These are phyloP conservation scores for Machimus rusticus DNA, from an alignment of 2,888 invertebrate species.

Conservation along the genomic window DNA sequence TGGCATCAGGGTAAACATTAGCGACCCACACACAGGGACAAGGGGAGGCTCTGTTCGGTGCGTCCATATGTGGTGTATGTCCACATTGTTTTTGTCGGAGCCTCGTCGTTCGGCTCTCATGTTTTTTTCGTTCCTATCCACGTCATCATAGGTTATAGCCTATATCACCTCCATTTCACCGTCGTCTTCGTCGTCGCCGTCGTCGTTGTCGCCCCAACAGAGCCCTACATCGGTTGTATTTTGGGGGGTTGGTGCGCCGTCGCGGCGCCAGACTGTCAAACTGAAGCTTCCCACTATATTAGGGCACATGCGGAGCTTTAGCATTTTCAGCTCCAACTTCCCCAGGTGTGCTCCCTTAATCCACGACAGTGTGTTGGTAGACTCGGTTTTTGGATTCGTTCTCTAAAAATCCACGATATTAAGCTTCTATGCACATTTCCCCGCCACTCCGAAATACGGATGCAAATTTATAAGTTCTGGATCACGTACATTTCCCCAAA, in stretches of 20 bases:
- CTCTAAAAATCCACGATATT: neutral
- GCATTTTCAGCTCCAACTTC: neutral
- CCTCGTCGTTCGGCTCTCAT: neutral
- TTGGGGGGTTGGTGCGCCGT: constrained; percentile 7
- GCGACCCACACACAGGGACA: neutral
- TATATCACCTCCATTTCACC: neutral
- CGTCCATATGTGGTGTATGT: neutral
- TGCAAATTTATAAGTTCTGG: neutral
- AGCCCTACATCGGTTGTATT: neutral
- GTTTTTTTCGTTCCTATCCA: constrained; percentile 13
- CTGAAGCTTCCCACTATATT: neutral
- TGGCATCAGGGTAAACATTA: constrained; percentile 9
- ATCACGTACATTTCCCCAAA: neutral
- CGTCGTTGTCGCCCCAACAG: neutral
- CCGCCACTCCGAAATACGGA: neutral
- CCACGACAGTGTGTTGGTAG: neutral
- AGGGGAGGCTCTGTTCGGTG: neutral
- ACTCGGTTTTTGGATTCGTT: neutral
- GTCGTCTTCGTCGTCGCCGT: neutral
- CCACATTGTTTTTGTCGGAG: neutral
- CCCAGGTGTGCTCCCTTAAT: neutral
- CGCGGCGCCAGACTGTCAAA: constrained; percentile 13
- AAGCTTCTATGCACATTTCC: neutral
- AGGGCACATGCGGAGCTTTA: neutral
- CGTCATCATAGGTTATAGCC: constrained; percentile 15